Evolutionary conservation across 35 echinoderm and acorn worm genomes (phyloP), one percentile per base, ranked within the genome.

Genomic region (Acanthaster planci): DNA sequence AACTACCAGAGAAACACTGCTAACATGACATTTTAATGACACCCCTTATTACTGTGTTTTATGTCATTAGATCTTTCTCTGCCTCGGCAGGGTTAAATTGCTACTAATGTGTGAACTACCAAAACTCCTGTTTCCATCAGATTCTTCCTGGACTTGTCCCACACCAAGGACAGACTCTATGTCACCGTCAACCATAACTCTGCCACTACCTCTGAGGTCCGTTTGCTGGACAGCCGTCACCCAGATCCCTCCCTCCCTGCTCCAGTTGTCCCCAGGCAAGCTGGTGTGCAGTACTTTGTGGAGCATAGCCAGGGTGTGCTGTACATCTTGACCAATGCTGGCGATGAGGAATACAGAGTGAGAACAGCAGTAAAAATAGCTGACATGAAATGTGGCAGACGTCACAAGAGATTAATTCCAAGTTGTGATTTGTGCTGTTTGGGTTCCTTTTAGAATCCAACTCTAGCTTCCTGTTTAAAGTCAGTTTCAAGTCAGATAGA

Each of bases 61-160:
- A n/a, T n/a, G n/a, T n/a, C n/a, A n/a, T n/a, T n/a, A n/a, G n/a
- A n/a, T n/a, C n/a, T n/a, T n/a, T n/a, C n/a, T n/a, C n/a, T n/a
- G n/a, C n/a, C n/a, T n/a, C n/a, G n/a, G n/a, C n/a, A n/a, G n/a
- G n/a, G n/a, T n/a, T n/a, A n/a, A n/a, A n/a, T n/a, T n/a, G n/a
- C n/a, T n/a, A n/a, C n/a, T n/a, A n/a, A n/a, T n/a, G n/a, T n/a
- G n/a, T n/a, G n/a, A n/a, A n/a, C n/a, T n/a, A n/a, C n/a, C n/a
- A n/a, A n/a, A n/a, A 12, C 12, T 47, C 42, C 42, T 12, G 1
- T 89, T n/a, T 42, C 52, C 35, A 39, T 44, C 54, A 89, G 87
- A 42, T 89, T 67, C 80, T 89, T 89, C 76, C 55, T 89, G n/a
- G 87, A 89, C 52, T 60, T 89, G 21, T 67, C 78, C 1, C 78